These are phyloP conservation scores for Troilus luridus DNA, from an alignment of 2,888 invertebrate genomes.

Conservation along the genomic window DNA sequence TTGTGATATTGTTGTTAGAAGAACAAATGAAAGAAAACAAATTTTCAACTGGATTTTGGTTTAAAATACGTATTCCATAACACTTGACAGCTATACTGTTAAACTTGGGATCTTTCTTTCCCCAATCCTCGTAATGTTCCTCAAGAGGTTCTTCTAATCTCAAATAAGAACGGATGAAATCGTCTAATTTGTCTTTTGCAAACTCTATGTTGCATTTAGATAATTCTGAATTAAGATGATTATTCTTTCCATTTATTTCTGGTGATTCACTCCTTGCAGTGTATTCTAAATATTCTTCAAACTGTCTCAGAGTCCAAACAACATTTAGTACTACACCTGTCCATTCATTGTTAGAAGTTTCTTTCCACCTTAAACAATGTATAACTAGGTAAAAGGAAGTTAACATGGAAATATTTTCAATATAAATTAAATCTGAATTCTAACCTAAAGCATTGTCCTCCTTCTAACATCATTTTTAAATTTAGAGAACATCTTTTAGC, in stretches of 20 bases:
- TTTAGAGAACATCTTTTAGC: constrained; percentile 70
- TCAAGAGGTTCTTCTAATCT: constrained; percentile 80
- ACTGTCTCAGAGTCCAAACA: constrained; percentile 84
- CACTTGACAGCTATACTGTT: constrained; percentile 77
- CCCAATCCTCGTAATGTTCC: constrained; percentile 84
- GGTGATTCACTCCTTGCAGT: constrained; percentile 69
- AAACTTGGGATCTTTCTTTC: constrained; percentile 81
- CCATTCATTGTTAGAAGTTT: constrained; percentile 75
- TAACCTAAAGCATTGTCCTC: constrained; percentile 89
- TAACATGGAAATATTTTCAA: not conserved
- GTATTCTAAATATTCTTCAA: constrained; percentile 75
- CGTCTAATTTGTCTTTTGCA: constrained; percentile 69
- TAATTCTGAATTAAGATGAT: not conserved
- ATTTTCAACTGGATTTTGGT: constrained; percentile 93
- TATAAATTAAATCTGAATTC: not conserved
- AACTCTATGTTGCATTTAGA: not conserved
- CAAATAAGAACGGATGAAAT: constrained; percentile 80
- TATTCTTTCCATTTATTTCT: not conserved
- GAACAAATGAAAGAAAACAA: constrained; percentile 97
- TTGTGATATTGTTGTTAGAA: constrained; percentile 94
- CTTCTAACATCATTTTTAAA: constrained; percentile 79
- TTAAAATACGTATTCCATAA: constrained; percentile 89
- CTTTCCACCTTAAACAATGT: constrained; percentile 74
- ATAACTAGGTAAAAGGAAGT: not conserved
- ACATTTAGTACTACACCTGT: constrained; percentile 81